Conservation (phyloP, 2,113 vertebrate species). For the Pygoscelis adeliae region DNA sequence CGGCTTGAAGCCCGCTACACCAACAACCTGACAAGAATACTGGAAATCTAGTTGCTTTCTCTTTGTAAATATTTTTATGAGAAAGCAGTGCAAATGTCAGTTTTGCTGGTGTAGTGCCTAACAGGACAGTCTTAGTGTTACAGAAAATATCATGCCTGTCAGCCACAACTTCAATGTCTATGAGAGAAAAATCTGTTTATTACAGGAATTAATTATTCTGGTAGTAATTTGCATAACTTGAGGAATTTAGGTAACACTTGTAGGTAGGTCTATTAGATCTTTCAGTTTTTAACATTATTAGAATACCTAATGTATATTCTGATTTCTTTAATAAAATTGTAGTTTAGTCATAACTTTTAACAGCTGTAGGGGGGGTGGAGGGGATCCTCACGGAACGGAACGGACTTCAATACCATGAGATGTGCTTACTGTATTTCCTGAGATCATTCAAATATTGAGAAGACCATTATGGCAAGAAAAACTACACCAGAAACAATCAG, state of each 20-base stretch:
- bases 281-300: background rate
- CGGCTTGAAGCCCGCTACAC: background rate
- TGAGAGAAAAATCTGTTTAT: background rate
- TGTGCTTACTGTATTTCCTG: background rate
- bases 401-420: background rate
- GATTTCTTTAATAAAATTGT: background rate
- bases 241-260: background rate
- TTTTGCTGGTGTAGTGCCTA: background rate
- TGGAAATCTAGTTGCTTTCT: background rate
- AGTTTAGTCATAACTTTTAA: background rate
- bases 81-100: background rate
- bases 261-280: background rate
- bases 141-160: background rate
- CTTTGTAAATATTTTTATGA: background rate
- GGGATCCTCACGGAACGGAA: background rate
- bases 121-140: background rate
- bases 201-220: background rate
- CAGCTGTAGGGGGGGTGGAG: fast-evolving
- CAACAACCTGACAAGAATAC: background rate
- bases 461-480: background rate
- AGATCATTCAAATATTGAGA: background rate
- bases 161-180: background rate
- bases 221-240: background rate
- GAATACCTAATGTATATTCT: background rate
- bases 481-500: background rate